Conservation (phyloP, 2,113 vertebrate genomes). For the Antennarius striatus region DNA sequence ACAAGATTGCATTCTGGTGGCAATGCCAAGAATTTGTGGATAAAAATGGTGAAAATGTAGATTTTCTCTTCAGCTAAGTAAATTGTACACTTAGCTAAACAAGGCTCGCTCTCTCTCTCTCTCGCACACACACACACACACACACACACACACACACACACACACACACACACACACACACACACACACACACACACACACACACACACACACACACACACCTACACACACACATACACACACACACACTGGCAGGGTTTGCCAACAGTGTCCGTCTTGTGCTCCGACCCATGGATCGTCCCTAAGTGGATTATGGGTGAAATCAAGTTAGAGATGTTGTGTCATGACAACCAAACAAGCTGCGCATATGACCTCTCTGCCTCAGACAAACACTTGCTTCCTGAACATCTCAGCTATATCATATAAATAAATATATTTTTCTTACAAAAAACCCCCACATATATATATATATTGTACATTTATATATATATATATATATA, state of each 20-base stretch:
- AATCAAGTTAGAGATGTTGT: conserved; percentile 60
- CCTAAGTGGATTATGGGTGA: conserved; percentile 62
- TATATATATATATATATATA: no score
- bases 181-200: neutral
- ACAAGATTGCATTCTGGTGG: neutral
- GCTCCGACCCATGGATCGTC: conserved; percentile 21
- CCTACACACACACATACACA: conserved; percentile 2
- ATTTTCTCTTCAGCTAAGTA: neutral
- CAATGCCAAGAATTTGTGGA: neutral
- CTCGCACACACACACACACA: neutral
- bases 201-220: neutral
- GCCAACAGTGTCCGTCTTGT: conserved; percentile 49
- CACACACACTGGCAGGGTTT: neutral
- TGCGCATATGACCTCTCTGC: conserved; percentile 38
- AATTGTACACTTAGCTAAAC: neutral
- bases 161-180: neutral
- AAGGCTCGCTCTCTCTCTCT: neutral
- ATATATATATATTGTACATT: no score
- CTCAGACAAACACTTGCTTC: conserved; percentile 31
- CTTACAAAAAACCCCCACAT: no score
- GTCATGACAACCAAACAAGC: conserved; percentile 67
- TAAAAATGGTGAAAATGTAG: no score
- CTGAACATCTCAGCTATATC: conserved; percentile 3
- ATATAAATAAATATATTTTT: no score
- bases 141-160: conserved; percentile 6